These are phyloP conservation scores for Pteria penguin DNA, from an alignment of 2,888 invertebrate species.

Conservation along the genomic window DNA sequence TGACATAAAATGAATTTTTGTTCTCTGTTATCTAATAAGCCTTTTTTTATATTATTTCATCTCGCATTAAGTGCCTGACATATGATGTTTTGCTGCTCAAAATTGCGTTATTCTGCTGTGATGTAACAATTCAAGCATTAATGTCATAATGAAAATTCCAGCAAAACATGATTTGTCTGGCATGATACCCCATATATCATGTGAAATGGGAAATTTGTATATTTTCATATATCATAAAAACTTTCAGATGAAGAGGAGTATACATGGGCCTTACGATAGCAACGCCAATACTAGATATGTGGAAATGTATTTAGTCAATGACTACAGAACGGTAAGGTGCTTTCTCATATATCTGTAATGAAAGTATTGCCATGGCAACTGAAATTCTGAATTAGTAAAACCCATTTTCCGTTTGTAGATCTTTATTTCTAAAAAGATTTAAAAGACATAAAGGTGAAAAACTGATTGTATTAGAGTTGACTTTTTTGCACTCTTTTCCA, in stretches of 20 bases:
- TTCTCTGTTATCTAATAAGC: neutral
- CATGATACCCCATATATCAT: neutral
- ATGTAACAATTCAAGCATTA: no score
- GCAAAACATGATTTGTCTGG: no score
- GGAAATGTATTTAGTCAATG: constrained; percentile 78
- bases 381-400: neutral
- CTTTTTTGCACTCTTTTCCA: constrained; percentile 76
- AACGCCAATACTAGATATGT: constrained; percentile 73
- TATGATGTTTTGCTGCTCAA: no score
- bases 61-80: neutral
- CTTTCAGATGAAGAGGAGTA: constrained; percentile 63
- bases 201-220: no score
- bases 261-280: constrained; percentile 74
- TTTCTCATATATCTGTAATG: no score
- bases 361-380: no score
- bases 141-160: no score
- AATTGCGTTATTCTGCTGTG: no score
- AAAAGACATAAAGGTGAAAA: neutral
- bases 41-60: neutral
- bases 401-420: no score
- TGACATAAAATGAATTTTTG: no score
- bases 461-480: neutral
- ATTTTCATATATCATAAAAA: neutral
- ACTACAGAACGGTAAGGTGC: constrained; percentile 72
- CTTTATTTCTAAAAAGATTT: no score